A percentile compares a stretch with the other conserved stretches of the same genome.
These are phyloP conservation scores for Synanceia verrucosa DNA, from an alignment of 2,797 vertebrate species.

Conservation along the genomic window DNA sequence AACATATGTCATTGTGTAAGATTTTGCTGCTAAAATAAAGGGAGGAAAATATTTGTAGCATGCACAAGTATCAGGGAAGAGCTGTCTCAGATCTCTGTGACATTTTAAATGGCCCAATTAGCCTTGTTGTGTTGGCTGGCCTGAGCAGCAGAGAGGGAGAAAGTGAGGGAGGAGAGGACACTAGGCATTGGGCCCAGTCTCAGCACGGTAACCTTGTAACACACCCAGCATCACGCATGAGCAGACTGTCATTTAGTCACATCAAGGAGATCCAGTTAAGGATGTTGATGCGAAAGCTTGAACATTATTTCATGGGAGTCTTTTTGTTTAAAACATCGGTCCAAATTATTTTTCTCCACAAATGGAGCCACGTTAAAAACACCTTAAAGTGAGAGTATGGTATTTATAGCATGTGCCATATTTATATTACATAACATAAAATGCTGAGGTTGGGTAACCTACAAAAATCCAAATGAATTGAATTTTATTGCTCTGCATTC, in stretches of 20 bases:
- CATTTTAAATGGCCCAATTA: constrained; percentile 58
- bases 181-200: constrained; percentile 32
- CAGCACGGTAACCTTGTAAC: constrained; percentile 29
- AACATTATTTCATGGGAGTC: not conserved
- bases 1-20: not conserved
- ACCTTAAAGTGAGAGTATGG: too few species aligned
- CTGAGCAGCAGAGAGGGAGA: constrained; percentile 32
- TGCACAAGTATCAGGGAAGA: not conserved
- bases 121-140: constrained; percentile 33
- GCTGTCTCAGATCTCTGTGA: constrained; percentile 14
- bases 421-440: too few species aligned
- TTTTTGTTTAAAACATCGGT: too few species aligned
- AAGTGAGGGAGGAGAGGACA: constrained; percentile 21
- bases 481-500: not conserved
- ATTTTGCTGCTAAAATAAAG: not conserved
- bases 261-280: not conserved
- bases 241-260: constrained; percentile 18
- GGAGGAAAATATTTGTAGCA: not conserved
- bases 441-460: too few species aligned
- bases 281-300: constrained; percentile 14
- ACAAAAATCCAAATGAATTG: too few species aligned
- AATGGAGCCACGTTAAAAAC: too few species aligned
- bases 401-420: too few species aligned
- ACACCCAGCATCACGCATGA: constrained; percentile 23
- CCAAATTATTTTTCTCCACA: too few species aligned